These are phyloP conservation scores for Coreoperca whiteheadi DNA, from an alignment of 2,113 vertebrate genomes.

Conservation along the genomic window DNA sequence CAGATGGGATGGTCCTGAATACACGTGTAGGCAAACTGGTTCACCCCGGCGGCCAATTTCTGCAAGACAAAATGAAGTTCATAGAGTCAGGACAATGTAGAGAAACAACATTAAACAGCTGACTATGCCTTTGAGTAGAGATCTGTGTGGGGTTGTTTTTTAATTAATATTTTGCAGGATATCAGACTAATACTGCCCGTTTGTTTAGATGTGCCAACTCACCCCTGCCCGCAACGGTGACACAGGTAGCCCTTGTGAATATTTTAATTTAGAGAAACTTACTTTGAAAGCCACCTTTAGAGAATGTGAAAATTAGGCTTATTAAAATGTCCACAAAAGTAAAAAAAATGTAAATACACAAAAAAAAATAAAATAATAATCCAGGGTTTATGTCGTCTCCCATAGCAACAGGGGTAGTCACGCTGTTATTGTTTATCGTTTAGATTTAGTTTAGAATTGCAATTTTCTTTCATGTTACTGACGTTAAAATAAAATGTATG, in stretches of 20 bases:
- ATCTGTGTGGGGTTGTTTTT: neutral
- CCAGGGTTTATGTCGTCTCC: neutral
- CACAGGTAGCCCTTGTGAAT: neutral
- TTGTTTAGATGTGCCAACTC: neutral
- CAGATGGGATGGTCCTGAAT: conserved; percentile 97
- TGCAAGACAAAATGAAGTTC: conserved; percentile 68
- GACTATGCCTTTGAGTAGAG: neutral
- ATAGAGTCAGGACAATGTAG: conserved; percentile 4
- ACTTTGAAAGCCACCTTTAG: neutral
- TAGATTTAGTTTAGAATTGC: neutral
- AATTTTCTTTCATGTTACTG: neutral
- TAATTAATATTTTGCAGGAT: neutral
- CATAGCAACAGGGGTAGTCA: conserved; percentile 2
- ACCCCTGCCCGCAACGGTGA: neutral
- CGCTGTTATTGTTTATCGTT: conserved; percentile 10
- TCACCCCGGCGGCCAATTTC: conserved; percentile 95
- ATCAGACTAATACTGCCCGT: neutral
- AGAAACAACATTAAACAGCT: neutral
- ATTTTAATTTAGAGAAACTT: neutral
- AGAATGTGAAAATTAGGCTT: neutral
- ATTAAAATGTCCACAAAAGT: neutral
- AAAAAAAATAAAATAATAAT: neutral
- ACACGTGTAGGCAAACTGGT: conserved; percentile 98
- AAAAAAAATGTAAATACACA: too few species aligned
- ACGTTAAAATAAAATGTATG: neutral